These are phyloP conservation scores for Dioctria linearis DNA, from an alignment of 2,888 invertebrate species.

Conservation along the genomic window DNA sequence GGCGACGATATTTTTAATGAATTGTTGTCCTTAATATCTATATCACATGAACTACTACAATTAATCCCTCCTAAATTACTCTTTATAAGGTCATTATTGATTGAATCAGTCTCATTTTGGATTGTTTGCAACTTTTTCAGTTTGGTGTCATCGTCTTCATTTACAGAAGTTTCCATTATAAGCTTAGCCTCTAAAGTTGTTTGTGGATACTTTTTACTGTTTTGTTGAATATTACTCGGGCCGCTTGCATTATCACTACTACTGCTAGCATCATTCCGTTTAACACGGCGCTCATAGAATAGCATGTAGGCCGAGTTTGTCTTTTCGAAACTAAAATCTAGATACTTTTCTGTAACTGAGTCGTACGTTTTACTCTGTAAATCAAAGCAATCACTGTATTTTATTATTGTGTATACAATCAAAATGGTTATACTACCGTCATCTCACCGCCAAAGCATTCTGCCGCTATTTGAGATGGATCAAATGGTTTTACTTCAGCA, in stretches of 20 bases:
- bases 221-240: slow-evolving; percentile 44
- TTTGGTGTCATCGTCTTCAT: slow-evolving; percentile 30
- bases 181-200: slow-evolving; percentile 50
- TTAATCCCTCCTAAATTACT: slow-evolving; percentile 58
- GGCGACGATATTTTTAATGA: slow-evolving; percentile 32
- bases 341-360: slow-evolving; percentile 95
- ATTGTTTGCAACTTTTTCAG: slow-evolving; percentile 49
- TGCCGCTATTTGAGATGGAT: slow-evolving; percentile 93
- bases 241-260: slow-evolving; percentile 55
- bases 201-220: slow-evolving; percentile 12
- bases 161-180: slow-evolving; percentile 13
- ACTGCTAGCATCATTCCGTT: not conserved
- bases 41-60: slow-evolving; percentile 67
- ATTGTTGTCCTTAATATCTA: slow-evolving; percentile 63
- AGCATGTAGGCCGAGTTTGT: slow-evolving; percentile 98
- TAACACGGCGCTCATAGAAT: slow-evolving; percentile 87
- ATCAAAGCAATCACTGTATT: slow-evolving; percentile 62
- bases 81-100: slow-evolving; percentile 54
- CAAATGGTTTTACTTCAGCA: slow-evolving; percentile 95
- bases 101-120: slow-evolving; percentile 59
- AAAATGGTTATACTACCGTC: slow-evolving; percentile 76
- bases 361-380: slow-evolving; percentile 94
- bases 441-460: slow-evolving; percentile 99
- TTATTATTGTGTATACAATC: slow-evolving; percentile 27
- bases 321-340: slow-evolving; percentile 98